Base-by-base conservation (phyloP, 1,140 invertebrate genomes). In the Hylaeus volcanicus region DNA sequence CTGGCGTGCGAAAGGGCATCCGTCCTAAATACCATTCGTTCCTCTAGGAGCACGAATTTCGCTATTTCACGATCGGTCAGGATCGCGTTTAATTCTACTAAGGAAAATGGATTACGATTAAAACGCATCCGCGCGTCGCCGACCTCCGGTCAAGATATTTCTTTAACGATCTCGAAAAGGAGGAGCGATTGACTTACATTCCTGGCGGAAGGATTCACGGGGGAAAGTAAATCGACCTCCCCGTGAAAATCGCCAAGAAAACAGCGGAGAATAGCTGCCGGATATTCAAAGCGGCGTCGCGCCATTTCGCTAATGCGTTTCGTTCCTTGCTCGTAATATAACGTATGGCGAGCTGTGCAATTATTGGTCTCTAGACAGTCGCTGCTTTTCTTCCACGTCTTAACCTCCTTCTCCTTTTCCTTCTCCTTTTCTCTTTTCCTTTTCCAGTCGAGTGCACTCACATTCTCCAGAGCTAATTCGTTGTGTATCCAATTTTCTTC, bases 271-370 rank as follows among this genome's bases (percentile, higher is more conserved):
- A 71, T 58, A 71, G 51, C 41, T 43, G n/a, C 9, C 1, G 48
- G 53, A 70, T 79, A 77, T 83, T 83, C 75, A 69, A 56, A 74
- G 14, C 65, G 43, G 55, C 55, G 70, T 56, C 14, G 26, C 61
- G n/a, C 41, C 68, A 84, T 81, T 85, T 81, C 69, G 41, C 58
- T 85, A 85, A 85, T 84, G 53, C 61, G 58, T 58, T 60, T 45
- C 61, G 58, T 58, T 60, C 53, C 53, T 43, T 66, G 61, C 43
- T 72, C 73, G 58, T 77, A 63, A 73, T 71, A 60, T 77, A 81
- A 81, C 39, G 58, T 85, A 70, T 73, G 72, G 68, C 71, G 81
- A 76, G 61, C 64, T 60, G 72, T 71, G 58, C 82, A 84, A 81
- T 85, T 85, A 85, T 85, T 81, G 78, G 73, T 11, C 63, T 43